Evolutionary conservation across 53 echinoderm and acorn worm genomes (phyloP).

Genomic region (Hippasteria phrygiana): DNA sequence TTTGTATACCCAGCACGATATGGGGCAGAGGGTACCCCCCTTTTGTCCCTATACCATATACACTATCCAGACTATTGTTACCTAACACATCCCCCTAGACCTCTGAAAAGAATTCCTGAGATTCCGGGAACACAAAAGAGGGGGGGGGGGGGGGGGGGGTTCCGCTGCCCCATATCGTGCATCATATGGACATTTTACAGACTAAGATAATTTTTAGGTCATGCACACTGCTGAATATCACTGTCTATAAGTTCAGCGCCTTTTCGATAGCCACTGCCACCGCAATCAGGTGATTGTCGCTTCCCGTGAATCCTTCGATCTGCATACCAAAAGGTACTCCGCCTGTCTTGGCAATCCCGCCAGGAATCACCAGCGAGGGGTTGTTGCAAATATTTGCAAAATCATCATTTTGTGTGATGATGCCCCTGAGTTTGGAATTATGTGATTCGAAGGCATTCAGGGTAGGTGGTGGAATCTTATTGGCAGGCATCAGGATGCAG

Average conservation of each 20-base stretch:
- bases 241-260: neutral
- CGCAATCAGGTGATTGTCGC: constrained; percentile 36
- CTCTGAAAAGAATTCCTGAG: too few species aligned
- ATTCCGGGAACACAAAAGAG: too few species aligned
- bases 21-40: too few species aligned
- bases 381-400: constrained; percentile 38
- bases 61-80: too few species aligned
- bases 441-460: neutral
- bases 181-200: too few species aligned
- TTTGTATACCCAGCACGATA: too few species aligned
- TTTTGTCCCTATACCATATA: too few species aligned
- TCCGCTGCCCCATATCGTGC: too few species aligned
- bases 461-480: constrained; percentile 32
- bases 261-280: constrained; percentile 41
- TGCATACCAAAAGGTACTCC: constrained; percentile 59
- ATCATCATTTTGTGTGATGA: neutral
- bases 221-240: too few species aligned
- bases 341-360: neutral
- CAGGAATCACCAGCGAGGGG: constrained; percentile 38
- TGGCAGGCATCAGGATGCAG: constrained; percentile 58
- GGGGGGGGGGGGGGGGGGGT: too few species aligned
- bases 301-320: constrained; percentile 23
- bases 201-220: too few species aligned
- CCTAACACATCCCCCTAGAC: too few species aligned
- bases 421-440: neutral